Percentiles rank a stretch among this genome's conserved stretches.
These are phyloP conservation scores for Xenus cinereus DNA, from an alignment of 2,113 vertebrate genomes.

Conservation along the genomic window DNA sequence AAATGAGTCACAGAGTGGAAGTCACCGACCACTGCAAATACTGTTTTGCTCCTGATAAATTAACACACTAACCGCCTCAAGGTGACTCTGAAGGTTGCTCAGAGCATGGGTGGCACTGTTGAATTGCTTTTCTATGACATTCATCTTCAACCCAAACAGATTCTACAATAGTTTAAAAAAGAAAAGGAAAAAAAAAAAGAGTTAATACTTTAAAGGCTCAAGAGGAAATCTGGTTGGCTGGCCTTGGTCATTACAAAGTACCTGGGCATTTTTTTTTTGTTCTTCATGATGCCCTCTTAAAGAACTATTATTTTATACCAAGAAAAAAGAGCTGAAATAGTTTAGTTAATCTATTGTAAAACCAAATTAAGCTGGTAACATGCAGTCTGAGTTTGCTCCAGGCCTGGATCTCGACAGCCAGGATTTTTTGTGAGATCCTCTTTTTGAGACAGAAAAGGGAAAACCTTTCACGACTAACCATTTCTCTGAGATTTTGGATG, in stretches of 20 bases:
- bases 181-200: neutral
- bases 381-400: neutral
- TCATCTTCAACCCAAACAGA: neutral
- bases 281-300: neutral
- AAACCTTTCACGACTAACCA: neutral
- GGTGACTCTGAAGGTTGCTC: constrained; percentile 49
- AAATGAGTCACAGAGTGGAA: neutral
- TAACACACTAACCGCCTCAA: constrained; percentile 44
- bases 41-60: constrained; percentile 43
- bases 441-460: neutral
- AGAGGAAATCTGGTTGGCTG: neutral
- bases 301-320: neutral
- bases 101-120: constrained; percentile 17
- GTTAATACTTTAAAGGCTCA: neutral
- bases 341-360: neutral
- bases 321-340: neutral
- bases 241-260: neutral
- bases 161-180: neutral
- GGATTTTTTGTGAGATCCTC: neutral
- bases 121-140: constrained; percentile 27
- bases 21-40: neutral
- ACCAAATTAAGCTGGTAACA: neutral
- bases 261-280: neutral
- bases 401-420: neutral
- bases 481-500: neutral